These are phyloP conservation scores for Drosophila pruinosa DNA, from an alignment of 1,140 invertebrate genomes.

Conservation along the genomic window DNA sequence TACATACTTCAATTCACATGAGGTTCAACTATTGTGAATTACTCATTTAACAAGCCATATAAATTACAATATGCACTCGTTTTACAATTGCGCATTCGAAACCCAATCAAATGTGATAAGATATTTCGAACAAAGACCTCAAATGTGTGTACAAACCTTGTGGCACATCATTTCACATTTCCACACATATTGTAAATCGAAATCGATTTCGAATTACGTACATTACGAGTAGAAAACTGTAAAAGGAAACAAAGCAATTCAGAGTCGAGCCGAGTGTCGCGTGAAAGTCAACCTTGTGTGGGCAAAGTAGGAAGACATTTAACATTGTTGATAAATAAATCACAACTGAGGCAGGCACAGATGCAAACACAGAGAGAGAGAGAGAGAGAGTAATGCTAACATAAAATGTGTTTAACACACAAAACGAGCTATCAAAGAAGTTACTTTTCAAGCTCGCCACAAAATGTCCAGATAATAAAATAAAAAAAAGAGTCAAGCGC, in stretches of 20 bases:
- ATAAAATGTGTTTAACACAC: constrained; percentile 41
- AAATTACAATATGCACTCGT: not conserved
- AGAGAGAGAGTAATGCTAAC: constrained; percentile 57
- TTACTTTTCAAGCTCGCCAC: constrained; percentile 58
- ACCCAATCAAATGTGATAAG: constrained; percentile 45
- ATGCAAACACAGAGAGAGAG: not conserved
- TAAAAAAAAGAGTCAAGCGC: not conserved
- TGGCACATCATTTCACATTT: constrained; percentile 22
- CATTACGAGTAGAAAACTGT: constrained; percentile 49
- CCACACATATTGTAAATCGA: constrained; percentile 44
- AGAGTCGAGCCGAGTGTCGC: constrained; percentile 16
- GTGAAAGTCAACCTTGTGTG: constrained; percentile 65
- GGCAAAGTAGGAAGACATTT: constrained; percentile 50
- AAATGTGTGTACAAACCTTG: constrained; percentile 47
- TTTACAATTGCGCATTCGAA: constrained; percentile 17
- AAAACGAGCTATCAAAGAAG: constrained; percentile 47
- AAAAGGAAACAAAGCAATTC: constrained; percentile 56
- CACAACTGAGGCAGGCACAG: not conserved
- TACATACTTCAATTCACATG: not conserved
- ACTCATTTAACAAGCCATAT: not conserved
- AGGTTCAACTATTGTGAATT: not conserved
- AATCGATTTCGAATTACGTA: constrained; percentile 70
- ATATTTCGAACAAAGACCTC: constrained; percentile 38
- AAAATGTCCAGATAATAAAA: constrained; percentile 20
- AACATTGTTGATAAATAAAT: constrained; percentile 54